Base-by-base conservation (phyloP, 2,888 invertebrate species). In the Prosapia bicincta region DNA sequence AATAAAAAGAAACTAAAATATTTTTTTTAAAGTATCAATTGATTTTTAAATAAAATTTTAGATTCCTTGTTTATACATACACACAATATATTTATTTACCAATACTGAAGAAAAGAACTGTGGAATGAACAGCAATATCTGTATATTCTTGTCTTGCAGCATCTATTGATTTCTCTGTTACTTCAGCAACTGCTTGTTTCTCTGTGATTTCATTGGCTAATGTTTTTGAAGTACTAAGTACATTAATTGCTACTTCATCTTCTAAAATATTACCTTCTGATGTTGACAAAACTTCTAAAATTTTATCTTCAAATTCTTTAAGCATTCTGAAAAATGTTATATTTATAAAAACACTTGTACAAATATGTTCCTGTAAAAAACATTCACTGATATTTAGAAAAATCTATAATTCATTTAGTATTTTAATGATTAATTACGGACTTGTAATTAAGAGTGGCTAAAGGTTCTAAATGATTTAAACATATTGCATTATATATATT, bases 221-320 rank as follows among this genome's bases (percentile, higher is more conserved):
- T 9, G 90, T 89, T 86, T 98, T 97, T 0, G 97, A 97, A 0
- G 96, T 94, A 83, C 96, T 96, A 72, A 98, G 86, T 79, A 97
- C 90, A 86, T 92, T 90, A 6, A 97, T 95, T 25, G 96, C 97
- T 66, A 93, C 94, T 85, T 98, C 97, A 83, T 98, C 96, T 85
- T 97, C 97, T 72, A 98, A 85, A 80, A 95, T 92, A 83, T 93
- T 93, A 24, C 93, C 93, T 80, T 91, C 88, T 0, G 93, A 90
- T 0, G 90, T 87, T 76, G 91, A 90, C 13, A 94, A 84, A 0
- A 94, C 90, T 84, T 91, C 92, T 13, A 98, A 86, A 80, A 98
- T 98, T 85, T 96, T 94, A 85, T 92, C 93, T 85, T 98, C 97
- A 43, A 96, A 95, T 80, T 97, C 96, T 82, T 96, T 94, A 76